phyloP scores from a whole-genome alignment of 1,140 invertebrate genomes.

The Zophobas morio region DNA sequence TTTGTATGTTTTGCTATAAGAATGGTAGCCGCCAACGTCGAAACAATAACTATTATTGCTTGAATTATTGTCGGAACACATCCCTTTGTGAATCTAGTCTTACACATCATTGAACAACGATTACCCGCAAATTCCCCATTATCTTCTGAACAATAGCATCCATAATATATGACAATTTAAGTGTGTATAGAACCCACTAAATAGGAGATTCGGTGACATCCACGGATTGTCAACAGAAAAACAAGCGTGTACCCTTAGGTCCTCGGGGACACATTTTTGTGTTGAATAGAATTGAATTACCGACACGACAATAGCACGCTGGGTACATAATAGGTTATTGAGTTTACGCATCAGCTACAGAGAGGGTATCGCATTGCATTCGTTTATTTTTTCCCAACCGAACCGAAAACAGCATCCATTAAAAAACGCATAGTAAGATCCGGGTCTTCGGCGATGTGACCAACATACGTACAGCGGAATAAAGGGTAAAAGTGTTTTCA shows the following conservation, averaged over 20 bases:
- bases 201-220: slow-evolving; percentile 53
- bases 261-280: slow-evolving; percentile 50
- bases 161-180: slow-evolving; percentile 56
- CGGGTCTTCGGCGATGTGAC: slow-evolving; percentile 28
- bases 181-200: slow-evolving; percentile 47
- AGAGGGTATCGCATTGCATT: slow-evolving; percentile 32
- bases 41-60: not conserved
- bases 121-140: slow-evolving; percentile 52
- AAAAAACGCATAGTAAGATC: not conserved
- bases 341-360: slow-evolving; percentile 34
- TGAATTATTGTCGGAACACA: slow-evolving; percentile 10
- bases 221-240: slow-evolving; percentile 48
- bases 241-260: slow-evolving; percentile 46
- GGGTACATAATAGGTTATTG: slow-evolving; percentile 48
- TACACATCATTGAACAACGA: slow-evolving; percentile 54
- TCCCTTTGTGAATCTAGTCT: slow-evolving; percentile 51
- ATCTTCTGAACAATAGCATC: slow-evolving; percentile 50
- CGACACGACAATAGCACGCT: slow-evolving; percentile 47
- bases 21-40: no score
- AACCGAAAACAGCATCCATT: slow-evolving; percentile 20
- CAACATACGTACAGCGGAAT: slow-evolving; percentile 25
- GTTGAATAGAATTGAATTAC: slow-evolving; percentile 57
- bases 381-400: slow-evolving; percentile 7
- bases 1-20: not conserved
- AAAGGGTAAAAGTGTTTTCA: slow-evolving; percentile 35